Conservation (phyloP, 2,797 vertebrate species). For the Molossus molossus region DNA sequence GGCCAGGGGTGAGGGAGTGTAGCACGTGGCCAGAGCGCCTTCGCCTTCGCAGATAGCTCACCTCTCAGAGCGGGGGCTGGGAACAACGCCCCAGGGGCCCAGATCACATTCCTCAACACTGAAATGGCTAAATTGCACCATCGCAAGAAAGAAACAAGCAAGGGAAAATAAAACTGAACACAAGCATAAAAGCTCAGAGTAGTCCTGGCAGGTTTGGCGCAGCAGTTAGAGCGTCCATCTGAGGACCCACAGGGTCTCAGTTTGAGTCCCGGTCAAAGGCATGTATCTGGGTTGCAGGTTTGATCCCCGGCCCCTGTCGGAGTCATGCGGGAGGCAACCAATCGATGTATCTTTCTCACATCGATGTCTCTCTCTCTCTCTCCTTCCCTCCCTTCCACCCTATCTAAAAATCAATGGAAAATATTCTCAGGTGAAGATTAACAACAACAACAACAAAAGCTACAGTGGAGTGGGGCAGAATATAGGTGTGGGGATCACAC, state of each 20-base stretch:
- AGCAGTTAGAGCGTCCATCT: too few species aligned
- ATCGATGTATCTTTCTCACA: too few species aligned
- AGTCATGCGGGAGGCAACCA: too few species aligned
- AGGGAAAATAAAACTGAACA: conserved; percentile 1
- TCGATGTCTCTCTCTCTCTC: too few species aligned
- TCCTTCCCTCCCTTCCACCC: too few species aligned
- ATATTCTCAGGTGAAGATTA: too few species aligned
- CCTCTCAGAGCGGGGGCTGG: not conserved
- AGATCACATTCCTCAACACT: not conserved
- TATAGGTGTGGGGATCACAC: not conserved
- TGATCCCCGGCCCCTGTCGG: too few species aligned
- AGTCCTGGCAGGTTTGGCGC: too few species aligned
- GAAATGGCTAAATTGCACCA: not conserved
- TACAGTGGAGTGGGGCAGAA: not conserved
- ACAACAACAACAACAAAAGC: not conserved
- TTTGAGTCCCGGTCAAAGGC: too few species aligned
- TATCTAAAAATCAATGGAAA: too few species aligned
- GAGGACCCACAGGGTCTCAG: too few species aligned
- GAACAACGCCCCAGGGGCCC: not conserved
- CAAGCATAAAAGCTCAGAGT: not conserved
- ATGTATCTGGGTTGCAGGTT: too few species aligned
- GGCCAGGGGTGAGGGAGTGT: not conserved
- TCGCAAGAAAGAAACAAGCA: not conserved
- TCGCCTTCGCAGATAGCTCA: not conserved
- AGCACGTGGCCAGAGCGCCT: not conserved